Evolutionary conservation across 2,113 vertebrate species (phyloP), one percentile per base, ranked within the genome.

Genomic region (Azemiops feae): DNA sequence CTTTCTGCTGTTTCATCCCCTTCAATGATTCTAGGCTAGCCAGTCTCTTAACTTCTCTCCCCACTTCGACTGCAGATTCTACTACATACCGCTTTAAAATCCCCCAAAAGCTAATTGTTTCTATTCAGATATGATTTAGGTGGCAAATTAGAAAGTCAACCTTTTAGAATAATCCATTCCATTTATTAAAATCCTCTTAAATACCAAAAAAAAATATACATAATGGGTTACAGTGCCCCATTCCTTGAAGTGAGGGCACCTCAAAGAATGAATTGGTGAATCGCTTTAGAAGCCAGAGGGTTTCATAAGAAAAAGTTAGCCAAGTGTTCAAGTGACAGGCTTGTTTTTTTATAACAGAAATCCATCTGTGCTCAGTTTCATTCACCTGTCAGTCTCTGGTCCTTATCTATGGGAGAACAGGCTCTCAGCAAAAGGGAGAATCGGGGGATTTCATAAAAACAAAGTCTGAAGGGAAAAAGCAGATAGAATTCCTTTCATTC

Each of bases 401-500:
- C 53, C 25, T 47, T 57, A 30, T 52, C 12, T 12, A 16, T 22
- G 16, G 54, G 5, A 45, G 25, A 86, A 92, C 50, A 87, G 27
- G 3, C 6, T 6, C 50, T 22, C 57, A 89, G 34, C 39, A 85
- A 87, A 2, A 85, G 95, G 89, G 69, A 57, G 45, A 57, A 58
- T n/a, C 74, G 39, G 3, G 43, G 25, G 27, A 1, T 87, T 3
- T 14, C 74, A 45, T 10, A 2, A 12, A 5, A 52, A 34, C 30
- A 27, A 43, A 10, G 3, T 12, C 0, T 34, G 94, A 47, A 50
- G 30, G 86, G n/a, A 55, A 90, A 14, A 39, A 1, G 69, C 89
- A 91, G 92, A 93, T 39, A 92, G 91, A 92, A 30, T 60, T 93
- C 85, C 85, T 52, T 93, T 43, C 92, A 23, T 92, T 87, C 45